phyloP scores from a whole-genome alignment of 2,797 vertebrate genomes.

The Catostomus latipinnis region DNA sequence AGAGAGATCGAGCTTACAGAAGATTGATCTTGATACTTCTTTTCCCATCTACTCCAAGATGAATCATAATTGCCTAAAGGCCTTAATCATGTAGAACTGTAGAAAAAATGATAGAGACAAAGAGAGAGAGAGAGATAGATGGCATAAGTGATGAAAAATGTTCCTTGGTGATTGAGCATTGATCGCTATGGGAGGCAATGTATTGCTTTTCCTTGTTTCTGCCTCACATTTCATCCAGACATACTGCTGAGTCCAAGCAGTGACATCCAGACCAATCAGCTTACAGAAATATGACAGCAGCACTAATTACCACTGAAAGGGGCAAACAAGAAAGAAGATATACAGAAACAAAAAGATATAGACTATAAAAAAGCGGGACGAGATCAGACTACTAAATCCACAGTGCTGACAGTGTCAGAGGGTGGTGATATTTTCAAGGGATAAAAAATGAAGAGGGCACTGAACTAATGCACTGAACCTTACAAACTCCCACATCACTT shows the following conservation, averaged over 20 bases:
- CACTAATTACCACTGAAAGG: conserved; percentile 72
- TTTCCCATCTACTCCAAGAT: conserved; percentile 73
- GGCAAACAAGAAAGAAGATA: conserved; percentile 44
- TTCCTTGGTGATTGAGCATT: conserved; percentile 74
- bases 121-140: not conserved
- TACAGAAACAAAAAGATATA: conserved; percentile 49
- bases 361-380: conserved; percentile 11
- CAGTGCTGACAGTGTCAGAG: conserved; percentile 25
- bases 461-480: conserved; percentile 17
- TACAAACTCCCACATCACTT: not conserved
- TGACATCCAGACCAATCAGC: conserved; percentile 27
- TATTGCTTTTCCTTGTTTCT: conserved; percentile 58
- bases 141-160: conserved; percentile 65
- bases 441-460: conserved; percentile 13
- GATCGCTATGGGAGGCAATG: conserved; percentile 70
- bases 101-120: conserved; percentile 64
- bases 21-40: conserved; percentile 73
- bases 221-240: not conserved
- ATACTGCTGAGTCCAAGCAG: not conserved
- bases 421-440: conserved; percentile 19
- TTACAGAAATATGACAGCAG: conserved; percentile 63
- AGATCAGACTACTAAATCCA: not conserved
- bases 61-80: conserved; percentile 76
- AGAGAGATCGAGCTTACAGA: conserved; percentile 64
- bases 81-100: conserved; percentile 79